These are phyloP conservation scores for Bubo blakistoni DNA, from an alignment of 2,113 vertebrate genomes.

Conservation along the genomic window DNA sequence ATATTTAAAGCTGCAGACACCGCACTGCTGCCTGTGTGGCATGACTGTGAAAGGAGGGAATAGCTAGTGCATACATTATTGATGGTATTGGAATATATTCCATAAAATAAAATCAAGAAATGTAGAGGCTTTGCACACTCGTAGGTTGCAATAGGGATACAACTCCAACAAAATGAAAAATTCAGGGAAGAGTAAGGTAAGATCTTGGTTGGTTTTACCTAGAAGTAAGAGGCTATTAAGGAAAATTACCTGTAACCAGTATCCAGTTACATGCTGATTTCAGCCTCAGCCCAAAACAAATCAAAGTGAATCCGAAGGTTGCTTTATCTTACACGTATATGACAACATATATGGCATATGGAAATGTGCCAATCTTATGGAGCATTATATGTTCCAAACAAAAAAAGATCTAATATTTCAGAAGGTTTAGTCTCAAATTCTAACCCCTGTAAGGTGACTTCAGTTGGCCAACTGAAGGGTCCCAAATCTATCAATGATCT, in stretches of 20 bases:
- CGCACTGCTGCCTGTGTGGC: neutral
- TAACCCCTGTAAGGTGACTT: neutral
- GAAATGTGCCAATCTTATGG: neutral
- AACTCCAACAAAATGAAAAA: neutral
- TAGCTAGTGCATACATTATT: neutral
- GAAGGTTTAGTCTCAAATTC: conserved; percentile 2
- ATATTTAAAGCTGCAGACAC: neutral
- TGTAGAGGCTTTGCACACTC: neutral
- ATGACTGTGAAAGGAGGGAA: neutral
- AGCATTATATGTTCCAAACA: neutral
- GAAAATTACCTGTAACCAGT: neutral
- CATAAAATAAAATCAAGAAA: neutral
- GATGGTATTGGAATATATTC: neutral
- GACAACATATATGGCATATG: neutral
- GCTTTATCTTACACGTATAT: neutral
- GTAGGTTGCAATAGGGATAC: neutral
- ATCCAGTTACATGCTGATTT: neutral
- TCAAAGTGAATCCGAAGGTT: neutral
- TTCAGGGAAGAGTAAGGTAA: neutral
- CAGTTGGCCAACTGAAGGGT: neutral
- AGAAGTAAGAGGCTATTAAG: neutral
- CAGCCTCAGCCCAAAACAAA: neutral
- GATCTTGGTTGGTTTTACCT: neutral
- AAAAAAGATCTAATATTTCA: neutral
- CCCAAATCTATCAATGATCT: neutral